A percentile compares a stretch with the other conserved stretches of the same genome.
Evolutionary conservation across 2,797 vertebrate species (phyloP).

Genomic region (Phataginus tetradactyla): DNA sequence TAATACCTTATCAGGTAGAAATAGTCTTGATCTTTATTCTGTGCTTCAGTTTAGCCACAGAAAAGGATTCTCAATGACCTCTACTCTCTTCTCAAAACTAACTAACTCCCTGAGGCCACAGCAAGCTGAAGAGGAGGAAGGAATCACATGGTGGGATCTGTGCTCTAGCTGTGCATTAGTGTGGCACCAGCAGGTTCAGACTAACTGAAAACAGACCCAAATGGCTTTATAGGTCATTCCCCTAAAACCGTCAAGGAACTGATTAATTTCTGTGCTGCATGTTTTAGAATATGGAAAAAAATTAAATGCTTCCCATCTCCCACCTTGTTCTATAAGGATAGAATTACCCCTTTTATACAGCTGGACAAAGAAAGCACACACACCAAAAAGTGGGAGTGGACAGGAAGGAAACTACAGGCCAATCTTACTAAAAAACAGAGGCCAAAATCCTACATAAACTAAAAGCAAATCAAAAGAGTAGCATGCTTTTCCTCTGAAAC

Average conservation of each 20-base stretch:
- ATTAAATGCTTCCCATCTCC: not conserved
- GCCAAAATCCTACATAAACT: not conserved
- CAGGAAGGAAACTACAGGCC: not conserved
- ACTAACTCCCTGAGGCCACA: rapidly evolving
- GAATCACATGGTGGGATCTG: not conserved
- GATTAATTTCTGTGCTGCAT: not conserved
- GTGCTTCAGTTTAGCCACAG: not conserved
- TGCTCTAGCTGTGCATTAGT: not conserved
- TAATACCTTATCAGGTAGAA: not conserved
- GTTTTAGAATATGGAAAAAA: not conserved
- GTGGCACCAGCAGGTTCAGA: not conserved
- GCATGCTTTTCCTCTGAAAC: not conserved
- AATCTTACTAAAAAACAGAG: not conserved
- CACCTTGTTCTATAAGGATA: not conserved
- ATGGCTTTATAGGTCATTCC: not conserved
- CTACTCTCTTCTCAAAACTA: conserved; percentile 61
- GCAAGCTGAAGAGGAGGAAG: not conserved
- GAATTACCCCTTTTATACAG: not conserved
- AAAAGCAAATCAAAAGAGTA: not conserved
- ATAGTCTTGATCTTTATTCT: not conserved
- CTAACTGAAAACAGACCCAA: not conserved
- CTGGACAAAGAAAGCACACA: not conserved
- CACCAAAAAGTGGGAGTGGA: not conserved
- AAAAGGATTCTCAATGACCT: conserved; percentile 32
- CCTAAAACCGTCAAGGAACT: not conserved